These are phyloP conservation scores for Maniola hyperantus DNA, from an alignment of 2,888 invertebrate species.

Conservation along the genomic window DNA sequence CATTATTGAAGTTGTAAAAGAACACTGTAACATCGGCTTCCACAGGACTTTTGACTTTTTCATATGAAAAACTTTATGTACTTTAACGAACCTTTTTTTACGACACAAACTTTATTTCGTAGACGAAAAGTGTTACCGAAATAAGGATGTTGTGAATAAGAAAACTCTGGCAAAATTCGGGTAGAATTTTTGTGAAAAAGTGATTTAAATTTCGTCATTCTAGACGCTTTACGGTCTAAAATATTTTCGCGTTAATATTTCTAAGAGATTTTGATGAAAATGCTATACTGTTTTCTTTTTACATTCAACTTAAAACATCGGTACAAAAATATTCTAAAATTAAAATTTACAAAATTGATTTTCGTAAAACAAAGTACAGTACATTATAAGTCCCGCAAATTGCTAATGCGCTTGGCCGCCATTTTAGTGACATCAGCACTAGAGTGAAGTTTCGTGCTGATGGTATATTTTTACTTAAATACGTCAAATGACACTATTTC, in stretches of 20 bases:
- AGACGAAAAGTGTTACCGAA: slow-evolving; percentile 11
- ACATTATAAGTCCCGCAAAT: no score
- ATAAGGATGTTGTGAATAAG: slow-evolving; percentile 5
- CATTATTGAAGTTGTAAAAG: slow-evolving; percentile 5
- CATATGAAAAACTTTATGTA: not conserved
- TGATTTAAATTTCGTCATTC: slow-evolving; percentile 16
- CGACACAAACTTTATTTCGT: slow-evolving; percentile 8
- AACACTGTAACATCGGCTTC: not conserved
- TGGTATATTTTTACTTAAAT: no score
- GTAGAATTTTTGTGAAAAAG: slow-evolving; percentile 1
- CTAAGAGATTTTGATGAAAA: not conserved
- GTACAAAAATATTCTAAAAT: not conserved
- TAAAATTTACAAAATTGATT: no score
- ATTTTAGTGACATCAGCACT: no score
- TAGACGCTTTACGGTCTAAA: not conserved
- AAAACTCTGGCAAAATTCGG: slow-evolving; percentile 4
- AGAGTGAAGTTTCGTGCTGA: no score
- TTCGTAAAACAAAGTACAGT: no score
- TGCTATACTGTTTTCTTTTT: not conserved
- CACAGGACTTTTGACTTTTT: not conserved
- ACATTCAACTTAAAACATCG: not conserved
- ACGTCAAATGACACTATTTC: no score
- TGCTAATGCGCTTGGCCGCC: no score
- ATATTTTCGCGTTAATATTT: slow-evolving; percentile 13
- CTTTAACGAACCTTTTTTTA: not conserved